Conservation (phyloP, 2,113 vertebrate genomes). For the Mormyrus iriodes region DNA sequence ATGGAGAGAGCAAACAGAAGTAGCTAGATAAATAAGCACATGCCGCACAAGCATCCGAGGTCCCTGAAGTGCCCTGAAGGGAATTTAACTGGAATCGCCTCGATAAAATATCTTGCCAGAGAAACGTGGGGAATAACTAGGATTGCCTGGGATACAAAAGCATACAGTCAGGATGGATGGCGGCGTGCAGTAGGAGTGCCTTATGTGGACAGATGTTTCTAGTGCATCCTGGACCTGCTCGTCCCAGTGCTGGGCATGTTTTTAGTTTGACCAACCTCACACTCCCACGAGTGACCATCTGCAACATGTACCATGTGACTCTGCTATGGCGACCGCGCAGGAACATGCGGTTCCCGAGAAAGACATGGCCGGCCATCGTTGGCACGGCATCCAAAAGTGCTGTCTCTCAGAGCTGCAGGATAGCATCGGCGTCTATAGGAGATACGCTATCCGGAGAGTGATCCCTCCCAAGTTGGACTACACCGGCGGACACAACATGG, state of each 20-base stretch:
- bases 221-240: background rate
- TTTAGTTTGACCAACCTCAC: background rate
- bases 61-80: background rate
- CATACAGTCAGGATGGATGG: background rate
- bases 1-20: background rate
- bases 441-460: too few relatives aligned
- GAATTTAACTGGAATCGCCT: background rate
- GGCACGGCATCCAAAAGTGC: background rate
- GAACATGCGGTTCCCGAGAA: background rate
- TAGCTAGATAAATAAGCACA: background rate
- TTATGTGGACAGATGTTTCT: background rate
- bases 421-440: background rate
- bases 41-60: background rate
- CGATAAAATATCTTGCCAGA: background rate
- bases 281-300: background rate
- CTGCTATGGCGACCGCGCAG: background rate
- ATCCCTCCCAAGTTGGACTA: background rate
- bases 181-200: background rate
- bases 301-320: background rate
- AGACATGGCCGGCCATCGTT: background rate
- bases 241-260: too few relatives aligned
- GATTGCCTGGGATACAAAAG: background rate
- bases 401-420: background rate
- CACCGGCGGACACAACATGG: background rate
- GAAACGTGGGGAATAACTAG: background rate